Base-by-base conservation (phyloP, 2,797 vertebrate genomes). In the Enteromius anoplus region DNA sequence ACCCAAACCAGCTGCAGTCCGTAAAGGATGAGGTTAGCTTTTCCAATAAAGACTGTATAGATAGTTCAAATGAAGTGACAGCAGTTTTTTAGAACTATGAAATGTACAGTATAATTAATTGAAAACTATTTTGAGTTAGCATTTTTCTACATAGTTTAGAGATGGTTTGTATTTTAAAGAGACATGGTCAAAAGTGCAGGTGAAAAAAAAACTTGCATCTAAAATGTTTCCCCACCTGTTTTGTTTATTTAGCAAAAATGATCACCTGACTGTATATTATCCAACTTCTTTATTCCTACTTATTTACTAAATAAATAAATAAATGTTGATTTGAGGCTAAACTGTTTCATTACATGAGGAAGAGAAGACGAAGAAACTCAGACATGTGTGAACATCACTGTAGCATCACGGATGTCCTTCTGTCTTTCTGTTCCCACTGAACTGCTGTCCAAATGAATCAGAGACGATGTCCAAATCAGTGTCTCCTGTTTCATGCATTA, bases 401-500 rank as follows among this genome's bases (percentile, higher is more conserved):
- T 10, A 55, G 15, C 49, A 53, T 29, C 37, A 45, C 15, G 47
- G 37, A 45, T 47, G 71, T 34, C 49, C 14, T 65, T 78, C 42
- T 51, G 8, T 64, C 14, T 47, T 12, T 47, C 29, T 76, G 8
- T n/a, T 80, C 51, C 81, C 55, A 80, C 9, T 60, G 10, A 82
- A 69, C 32, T 62, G 11, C 37, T 68, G 32, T 73, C 26, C 37
- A 55, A 83, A 6, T n/a, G 72, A 85, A 42, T 76, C 51, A 80
- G 26, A 65, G 21, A 82, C 66, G 40, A 79, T 29, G 72, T 65
- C 66, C 58, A 82, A 71, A 70, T 37, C 60, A 75, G 71, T 34
- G 55, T 62, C 51, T 83, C 47, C 78, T 66, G 32, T 78, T 83
- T 53, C 78, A 81, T 78, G 73, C 78, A 81, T 85, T 81, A 85